phyloP scores from a whole-genome alignment of 2,888 invertebrate genomes.

The Ormyrus labotus region DNA sequence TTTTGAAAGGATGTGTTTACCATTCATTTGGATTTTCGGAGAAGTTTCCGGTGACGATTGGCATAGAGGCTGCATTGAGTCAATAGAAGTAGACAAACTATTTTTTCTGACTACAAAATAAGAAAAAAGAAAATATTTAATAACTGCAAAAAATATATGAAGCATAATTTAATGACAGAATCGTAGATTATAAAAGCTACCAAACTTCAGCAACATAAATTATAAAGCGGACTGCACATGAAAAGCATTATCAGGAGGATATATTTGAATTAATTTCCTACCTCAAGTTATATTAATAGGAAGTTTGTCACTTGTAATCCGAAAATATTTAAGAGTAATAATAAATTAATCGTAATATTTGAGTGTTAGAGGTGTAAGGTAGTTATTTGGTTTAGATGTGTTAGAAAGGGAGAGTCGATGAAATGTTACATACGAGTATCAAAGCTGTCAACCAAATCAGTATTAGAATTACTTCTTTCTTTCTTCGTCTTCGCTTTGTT shows the following conservation, averaged over 20 bases:
- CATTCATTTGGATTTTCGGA: conserved; percentile 59
- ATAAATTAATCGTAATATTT: conserved; percentile 31
- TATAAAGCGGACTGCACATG: conserved; percentile 37
- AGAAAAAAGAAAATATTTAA: background rate
- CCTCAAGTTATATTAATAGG: conserved; percentile 46
- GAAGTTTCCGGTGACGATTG: conserved; percentile 62
- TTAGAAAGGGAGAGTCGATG: conserved; percentile 46
- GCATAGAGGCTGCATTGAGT: conserved; percentile 65
- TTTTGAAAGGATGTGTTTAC: conserved; percentile 14
- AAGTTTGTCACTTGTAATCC: conserved; percentile 50
- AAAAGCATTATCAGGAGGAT: conserved; percentile 25
- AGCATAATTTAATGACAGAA: background rate
- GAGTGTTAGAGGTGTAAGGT: conserved; percentile 35
- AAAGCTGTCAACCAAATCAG: conserved; percentile 66
- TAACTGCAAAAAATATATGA: background rate
- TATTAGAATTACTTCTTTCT: conserved; percentile 63
- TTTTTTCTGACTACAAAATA: conserved; percentile 63
- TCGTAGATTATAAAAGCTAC: conserved; percentile 13
- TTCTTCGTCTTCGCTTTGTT: conserved; percentile 63
- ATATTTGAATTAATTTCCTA: conserved; percentile 49
- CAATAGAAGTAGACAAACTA: conserved; percentile 64
- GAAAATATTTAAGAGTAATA: conserved; percentile 43
- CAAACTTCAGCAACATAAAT: conserved; percentile 18
- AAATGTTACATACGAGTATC: conserved; percentile 67
- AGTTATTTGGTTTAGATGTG: conserved; percentile 34